Conservation (phyloP, 2,888 invertebrate species). For the Amblyjoppa fuscipennis region DNA sequence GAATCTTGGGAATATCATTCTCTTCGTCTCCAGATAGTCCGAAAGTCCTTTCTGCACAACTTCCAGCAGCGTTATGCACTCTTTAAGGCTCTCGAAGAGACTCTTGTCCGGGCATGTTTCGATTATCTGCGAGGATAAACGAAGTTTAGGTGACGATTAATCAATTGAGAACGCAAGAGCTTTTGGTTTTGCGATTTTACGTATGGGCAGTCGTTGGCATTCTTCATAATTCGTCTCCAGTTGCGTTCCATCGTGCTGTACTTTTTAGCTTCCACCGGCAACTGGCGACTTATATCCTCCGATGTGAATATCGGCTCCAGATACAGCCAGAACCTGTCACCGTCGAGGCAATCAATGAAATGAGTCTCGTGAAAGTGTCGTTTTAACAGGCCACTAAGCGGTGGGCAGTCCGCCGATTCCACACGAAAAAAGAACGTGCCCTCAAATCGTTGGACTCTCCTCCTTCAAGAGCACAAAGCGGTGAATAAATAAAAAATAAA, state of each 20-base stretch:
- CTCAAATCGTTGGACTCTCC: background rate
- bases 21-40: slow-evolving; percentile 92
- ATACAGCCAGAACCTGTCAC: slow-evolving; percentile 92
- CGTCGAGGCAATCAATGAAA: slow-evolving; percentile 17
- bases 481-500: no score
- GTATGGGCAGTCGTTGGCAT: slow-evolving; percentile 89
- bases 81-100: slow-evolving; percentile 89
- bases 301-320: slow-evolving; percentile 94
- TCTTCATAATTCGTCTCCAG: slow-evolving; percentile 92
- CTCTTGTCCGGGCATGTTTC: slow-evolving; percentile 88
- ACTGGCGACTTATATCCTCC: slow-evolving; percentile 92
- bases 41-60: slow-evolving; percentile 91
- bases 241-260: slow-evolving; percentile 92
- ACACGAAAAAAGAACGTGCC: background rate
- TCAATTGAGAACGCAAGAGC: slow-evolving; percentile 30
- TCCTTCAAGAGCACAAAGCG: no score
- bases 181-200: slow-evolving; percentile 82
- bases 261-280: slow-evolving; percentile 92
- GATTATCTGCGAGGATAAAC: slow-evolving; percentile 86
- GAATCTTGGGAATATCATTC: slow-evolving; percentile 91
- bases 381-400: background rate
- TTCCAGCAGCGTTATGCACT: slow-evolving; percentile 90
- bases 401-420: background rate
- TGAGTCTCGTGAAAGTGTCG: background rate
- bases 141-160: background rate